These are phyloP conservation scores for Monopterus albus DNA, from an alignment of 2,113 vertebrate genomes.

Conservation along the genomic window DNA sequence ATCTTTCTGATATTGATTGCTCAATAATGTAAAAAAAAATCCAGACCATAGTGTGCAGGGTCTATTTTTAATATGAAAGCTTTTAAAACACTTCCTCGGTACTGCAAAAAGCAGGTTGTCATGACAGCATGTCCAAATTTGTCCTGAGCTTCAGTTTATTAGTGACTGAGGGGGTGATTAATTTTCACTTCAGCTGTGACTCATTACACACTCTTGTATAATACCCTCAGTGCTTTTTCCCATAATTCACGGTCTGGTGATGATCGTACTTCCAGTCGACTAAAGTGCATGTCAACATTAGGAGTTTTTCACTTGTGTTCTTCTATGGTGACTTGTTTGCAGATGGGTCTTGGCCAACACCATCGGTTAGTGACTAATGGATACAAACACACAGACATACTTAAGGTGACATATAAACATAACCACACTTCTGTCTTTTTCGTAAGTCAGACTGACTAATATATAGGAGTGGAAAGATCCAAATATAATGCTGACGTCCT, in stretches of 20 bases:
- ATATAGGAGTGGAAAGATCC: conserved; percentile 54
- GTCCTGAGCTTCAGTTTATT: no score
- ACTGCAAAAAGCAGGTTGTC: no score
- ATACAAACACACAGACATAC: conserved; percentile 24
- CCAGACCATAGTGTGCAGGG: neutral
- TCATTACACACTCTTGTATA: neutral
- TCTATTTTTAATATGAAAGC: neutral
- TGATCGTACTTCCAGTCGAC: conserved; percentile 11
- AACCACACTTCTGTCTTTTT: conserved; percentile 50
- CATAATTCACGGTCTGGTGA: neutral
- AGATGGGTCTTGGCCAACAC: conserved; percentile 8
- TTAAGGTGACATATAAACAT: conserved; percentile 34
- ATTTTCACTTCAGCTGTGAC: conserved; percentile 33
- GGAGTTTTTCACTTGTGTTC: conserved; percentile 24
- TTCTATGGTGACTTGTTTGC: conserved; percentile 11
- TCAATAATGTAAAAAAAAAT: neutral
- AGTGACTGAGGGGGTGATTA: neutral
- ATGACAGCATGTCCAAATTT: neutral
- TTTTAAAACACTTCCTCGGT: neutral
- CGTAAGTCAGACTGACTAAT: conserved; percentile 44
- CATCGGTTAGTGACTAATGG: conserved; percentile 46
- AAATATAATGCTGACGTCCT: conserved; percentile 33
- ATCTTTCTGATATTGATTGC: neutral
- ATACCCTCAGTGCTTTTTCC: conserved; percentile 3
- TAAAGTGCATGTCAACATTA: conserved; percentile 8